phyloP scores from a whole-genome alignment of 2,113 vertebrate species.

The Zosterops borbonicus region DNA sequence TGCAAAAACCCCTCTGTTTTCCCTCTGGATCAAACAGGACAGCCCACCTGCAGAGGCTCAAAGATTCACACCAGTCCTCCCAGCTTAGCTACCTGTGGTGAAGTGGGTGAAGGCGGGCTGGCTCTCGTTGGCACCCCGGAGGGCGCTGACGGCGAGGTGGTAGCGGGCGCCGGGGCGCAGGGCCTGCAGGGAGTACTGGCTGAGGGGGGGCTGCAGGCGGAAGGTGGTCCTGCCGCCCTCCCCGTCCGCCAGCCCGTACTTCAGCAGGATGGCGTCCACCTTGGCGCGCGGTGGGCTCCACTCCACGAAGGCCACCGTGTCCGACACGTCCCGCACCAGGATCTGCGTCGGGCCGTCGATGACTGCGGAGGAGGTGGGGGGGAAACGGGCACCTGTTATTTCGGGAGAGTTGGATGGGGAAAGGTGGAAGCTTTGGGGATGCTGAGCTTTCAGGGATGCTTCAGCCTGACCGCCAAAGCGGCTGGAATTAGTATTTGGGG shows the following conservation, averaged over 20 bases:
- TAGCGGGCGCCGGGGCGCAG: slow-evolving; percentile 88
- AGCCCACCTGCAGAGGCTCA: background rate
- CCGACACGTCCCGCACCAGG: slow-evolving; percentile 89
- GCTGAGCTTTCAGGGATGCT: background rate
- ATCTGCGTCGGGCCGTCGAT: slow-evolving; percentile 92
- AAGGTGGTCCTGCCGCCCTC: slow-evolving; percentile 88
- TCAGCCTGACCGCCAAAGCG: background rate
- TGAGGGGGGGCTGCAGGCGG: slow-evolving; percentile 91
- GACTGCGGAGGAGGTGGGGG: slow-evolving; percentile 67
- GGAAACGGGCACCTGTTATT: background rate
- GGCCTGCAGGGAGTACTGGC: slow-evolving; percentile 95
- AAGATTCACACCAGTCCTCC: background rate
- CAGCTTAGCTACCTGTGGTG: slow-evolving; percentile 83
- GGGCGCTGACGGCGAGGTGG: slow-evolving; percentile 82
- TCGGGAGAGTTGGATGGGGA: background rate
- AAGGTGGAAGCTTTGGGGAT: background rate
- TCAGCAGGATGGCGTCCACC: slow-evolving; percentile 90
- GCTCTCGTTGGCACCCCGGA: slow-evolving; percentile 87
- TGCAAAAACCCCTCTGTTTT: rapidly evolving
- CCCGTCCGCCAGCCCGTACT: slow-evolving; percentile 85
- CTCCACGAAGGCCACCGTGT: slow-evolving; percentile 95
- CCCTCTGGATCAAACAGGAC: background rate
- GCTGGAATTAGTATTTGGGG: background rate
- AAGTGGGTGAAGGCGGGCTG: slow-evolving; percentile 82
- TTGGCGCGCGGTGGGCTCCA: slow-evolving; percentile 90